A percentile compares a stretch with the other conserved stretches of the same genome.
Evolutionary conservation across 2,888 invertebrate species (phyloP).

Genomic region (Graphium colonna): DNA sequence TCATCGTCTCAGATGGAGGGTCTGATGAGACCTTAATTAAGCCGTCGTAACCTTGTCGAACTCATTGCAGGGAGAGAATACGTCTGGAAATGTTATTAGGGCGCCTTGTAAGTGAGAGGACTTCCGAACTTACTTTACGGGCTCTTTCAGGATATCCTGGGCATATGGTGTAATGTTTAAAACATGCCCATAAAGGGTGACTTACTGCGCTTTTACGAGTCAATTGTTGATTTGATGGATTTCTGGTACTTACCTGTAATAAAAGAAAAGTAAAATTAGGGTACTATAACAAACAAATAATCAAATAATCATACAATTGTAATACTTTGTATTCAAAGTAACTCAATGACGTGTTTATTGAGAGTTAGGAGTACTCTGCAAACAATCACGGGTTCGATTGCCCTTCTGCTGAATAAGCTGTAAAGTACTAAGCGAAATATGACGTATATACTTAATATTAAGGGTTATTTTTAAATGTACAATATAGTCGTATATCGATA

Average conservation of each 20-base stretch:
- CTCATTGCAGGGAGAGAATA: conserved; percentile 25
- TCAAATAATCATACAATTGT: background rate
- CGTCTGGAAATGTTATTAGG: conserved; percentile 13
- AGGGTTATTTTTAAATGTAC: conserved; percentile 34
- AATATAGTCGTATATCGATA: conserved; percentile 37
- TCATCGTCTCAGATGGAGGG: conserved; percentile 72
- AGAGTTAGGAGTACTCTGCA: conserved; percentile 49
- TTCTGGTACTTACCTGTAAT: conserved; percentile 63
- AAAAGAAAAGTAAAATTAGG: conserved; percentile 35
- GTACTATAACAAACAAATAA: conserved; percentile 16
- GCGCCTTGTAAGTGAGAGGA: conserved; percentile 2
- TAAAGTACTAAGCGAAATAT: conserved; percentile 23
- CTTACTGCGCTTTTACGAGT: background rate
- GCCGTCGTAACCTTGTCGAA: conserved; percentile 47
- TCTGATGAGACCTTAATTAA: conserved; percentile 72
- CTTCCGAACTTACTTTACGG: conserved; percentile 6
- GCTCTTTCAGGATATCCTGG: background rate
- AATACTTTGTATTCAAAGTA: background rate
- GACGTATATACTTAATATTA: conserved; percentile 30
- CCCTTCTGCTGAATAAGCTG: conserved; percentile 47
- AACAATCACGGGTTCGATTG: conserved; percentile 60
- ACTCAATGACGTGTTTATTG: conserved; percentile 14
- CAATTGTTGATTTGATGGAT: background rate
- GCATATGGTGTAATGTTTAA: background rate
- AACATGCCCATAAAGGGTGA: background rate